phyloP scores from a whole-genome alignment of 2,113 vertebrate genomes.

The Cottus gobio region DNA sequence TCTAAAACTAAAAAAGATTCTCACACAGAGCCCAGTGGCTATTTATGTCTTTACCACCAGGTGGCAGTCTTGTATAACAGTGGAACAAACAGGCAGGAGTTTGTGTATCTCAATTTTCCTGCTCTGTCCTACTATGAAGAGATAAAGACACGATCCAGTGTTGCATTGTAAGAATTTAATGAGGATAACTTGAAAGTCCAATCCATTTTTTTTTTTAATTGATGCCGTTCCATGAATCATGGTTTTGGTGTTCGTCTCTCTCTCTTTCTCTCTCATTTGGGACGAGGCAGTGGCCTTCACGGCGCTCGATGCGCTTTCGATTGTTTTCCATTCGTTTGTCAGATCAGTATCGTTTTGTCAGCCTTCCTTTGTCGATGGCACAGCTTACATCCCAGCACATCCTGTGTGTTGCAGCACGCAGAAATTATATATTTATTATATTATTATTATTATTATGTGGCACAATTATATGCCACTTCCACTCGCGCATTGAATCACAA shows the following conservation, averaged over 20 bases:
- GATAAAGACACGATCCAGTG: not conserved
- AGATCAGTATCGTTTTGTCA: not conserved
- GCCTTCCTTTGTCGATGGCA: not conserved
- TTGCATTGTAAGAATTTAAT: not conserved
- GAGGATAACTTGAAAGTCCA: not conserved
- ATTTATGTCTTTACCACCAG: constrained; percentile 60
- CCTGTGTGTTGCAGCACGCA: not conserved
- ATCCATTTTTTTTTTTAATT: too few species aligned
- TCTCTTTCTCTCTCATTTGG: not conserved
- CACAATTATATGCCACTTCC: not conserved
- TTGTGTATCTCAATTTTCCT: not conserved
- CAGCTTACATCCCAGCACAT: not conserved
- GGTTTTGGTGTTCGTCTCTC: too few species aligned
- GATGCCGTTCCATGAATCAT: not conserved
- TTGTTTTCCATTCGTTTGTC: not conserved
- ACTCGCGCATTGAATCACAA: not conserved
- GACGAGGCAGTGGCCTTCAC: not conserved
- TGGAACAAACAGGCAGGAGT: not conserved
- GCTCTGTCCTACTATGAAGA: not conserved
- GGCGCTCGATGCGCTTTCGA: not conserved
- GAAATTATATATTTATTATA: not conserved
- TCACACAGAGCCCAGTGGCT: not conserved
- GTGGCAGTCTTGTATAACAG: constrained; percentile 59
- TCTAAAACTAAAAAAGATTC: not conserved
- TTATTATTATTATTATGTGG: too few species aligned